Evolutionary conservation across 2,888 invertebrate species (phyloP).

Genomic region (Hetaerina titia): DNA sequence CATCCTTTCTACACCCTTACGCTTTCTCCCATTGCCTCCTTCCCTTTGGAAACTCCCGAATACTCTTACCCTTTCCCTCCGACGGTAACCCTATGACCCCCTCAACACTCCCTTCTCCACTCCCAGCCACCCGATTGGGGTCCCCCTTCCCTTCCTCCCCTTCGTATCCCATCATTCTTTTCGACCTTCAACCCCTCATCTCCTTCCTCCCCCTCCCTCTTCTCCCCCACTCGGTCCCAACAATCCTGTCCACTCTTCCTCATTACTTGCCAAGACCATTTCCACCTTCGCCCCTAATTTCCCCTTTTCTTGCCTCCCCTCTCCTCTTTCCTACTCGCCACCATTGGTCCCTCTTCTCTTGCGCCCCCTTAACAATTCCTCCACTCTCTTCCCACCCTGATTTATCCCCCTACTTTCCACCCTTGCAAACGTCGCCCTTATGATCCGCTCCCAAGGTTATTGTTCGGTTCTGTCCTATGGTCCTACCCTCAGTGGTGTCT

Average conservation of each 20-base stretch:
- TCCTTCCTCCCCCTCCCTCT: not conserved
- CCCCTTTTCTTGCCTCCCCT: not conserved
- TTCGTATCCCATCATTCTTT: not conserved
- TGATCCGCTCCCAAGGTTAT: not conserved
- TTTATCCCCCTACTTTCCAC: not conserved
- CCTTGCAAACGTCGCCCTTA: not conserved
- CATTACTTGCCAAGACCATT: conserved; percentile 28
- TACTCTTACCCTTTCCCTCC: not conserved
- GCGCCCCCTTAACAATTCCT: not conserved
- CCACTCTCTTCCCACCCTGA: not conserved
- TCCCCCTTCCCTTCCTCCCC: not conserved
- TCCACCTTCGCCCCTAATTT: not conserved
- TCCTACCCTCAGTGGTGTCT: not conserved
- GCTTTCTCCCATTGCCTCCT: conserved; percentile 17
- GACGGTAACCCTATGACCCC: not conserved
- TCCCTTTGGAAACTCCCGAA: not conserved
- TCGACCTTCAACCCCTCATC: not conserved
- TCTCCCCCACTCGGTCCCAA: not conserved
- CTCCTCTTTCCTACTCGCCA: not conserved
- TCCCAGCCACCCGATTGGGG: not conserved
- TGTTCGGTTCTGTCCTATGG: not conserved
- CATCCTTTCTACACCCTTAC: not conserved
- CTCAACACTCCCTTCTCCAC: not conserved
- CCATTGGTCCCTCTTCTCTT: not conserved
- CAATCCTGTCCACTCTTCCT: not conserved